These are phyloP conservation scores for Periparus ater DNA, from an alignment of 2,797 vertebrate genomes.

Conservation along the genomic window DNA sequence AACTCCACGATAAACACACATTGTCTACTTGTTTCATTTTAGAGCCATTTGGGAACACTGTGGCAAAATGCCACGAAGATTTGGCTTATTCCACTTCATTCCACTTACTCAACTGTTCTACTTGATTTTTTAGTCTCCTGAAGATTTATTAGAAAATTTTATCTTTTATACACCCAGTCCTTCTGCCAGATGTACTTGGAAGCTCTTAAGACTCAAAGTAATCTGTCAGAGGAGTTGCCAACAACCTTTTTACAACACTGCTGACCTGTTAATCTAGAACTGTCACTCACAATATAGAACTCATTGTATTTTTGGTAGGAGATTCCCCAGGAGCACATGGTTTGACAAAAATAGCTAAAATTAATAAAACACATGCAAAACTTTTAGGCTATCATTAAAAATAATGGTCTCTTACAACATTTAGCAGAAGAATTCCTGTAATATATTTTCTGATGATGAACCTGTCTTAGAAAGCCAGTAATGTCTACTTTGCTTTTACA, in stretches of 20 bases:
- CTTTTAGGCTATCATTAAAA: neutral
- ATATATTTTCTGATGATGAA: neutral
- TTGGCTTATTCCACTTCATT: neutral
- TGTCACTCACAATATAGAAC: neutral
- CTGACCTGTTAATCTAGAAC: constrained; percentile 31
- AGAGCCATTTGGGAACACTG: neutral
- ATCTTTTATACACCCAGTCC: neutral
- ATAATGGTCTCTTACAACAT: neutral
- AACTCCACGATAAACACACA: neutral
- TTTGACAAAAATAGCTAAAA: neutral
- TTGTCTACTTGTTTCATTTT: neutral
- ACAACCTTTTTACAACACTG: neutral
- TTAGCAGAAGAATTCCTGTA: neutral
- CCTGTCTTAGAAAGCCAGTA: neutral
- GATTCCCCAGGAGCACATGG: neutral
- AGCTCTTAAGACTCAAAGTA: constrained; percentile 15
- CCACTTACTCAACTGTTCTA: neutral
- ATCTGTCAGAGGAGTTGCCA: neutral
- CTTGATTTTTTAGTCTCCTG: constrained; percentile 11
- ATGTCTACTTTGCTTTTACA: neutral
- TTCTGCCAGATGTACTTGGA: neutral
- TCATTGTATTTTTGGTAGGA: neutral
- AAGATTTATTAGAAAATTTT: constrained; percentile 39
- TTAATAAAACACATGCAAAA: neutral
- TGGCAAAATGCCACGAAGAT: neutral